These are phyloP conservation scores for Protosalanx chinensis DNA, from an alignment of 2,797 vertebrate genomes.

Conservation along the genomic window DNA sequence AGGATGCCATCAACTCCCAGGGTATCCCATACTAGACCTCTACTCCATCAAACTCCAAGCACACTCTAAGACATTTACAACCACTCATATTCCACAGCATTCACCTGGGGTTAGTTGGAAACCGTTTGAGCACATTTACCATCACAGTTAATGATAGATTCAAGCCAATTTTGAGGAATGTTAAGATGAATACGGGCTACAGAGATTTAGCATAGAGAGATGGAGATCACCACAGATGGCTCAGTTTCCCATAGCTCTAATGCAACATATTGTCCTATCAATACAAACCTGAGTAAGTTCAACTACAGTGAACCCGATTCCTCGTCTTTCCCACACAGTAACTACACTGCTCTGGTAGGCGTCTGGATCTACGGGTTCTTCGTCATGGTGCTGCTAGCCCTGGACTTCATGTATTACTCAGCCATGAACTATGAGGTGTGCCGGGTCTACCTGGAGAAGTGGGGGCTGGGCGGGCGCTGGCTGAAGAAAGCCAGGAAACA, in stretches of 20 bases:
- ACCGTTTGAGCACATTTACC: slow-evolving; percentile 34
- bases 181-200: slow-evolving; percentile 25
- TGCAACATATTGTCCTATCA: slow-evolving; percentile 40
- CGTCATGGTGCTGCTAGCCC: slow-evolving; percentile 87
- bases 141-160: slow-evolving; percentile 36
- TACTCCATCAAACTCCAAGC: slow-evolving; percentile 15
- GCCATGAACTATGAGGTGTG: slow-evolving; percentile 98
- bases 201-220: slow-evolving; percentile 36
- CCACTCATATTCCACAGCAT: slow-evolving; percentile 21
- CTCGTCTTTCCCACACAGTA: slow-evolving; percentile 71
- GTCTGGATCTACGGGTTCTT: slow-evolving; percentile 99
- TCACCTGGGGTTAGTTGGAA: slow-evolving; percentile 26
- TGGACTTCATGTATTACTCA: slow-evolving; percentile 97
- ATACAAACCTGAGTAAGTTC: neutral
- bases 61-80: slow-evolving; percentile 24
- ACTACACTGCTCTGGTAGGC: slow-evolving; percentile 93
- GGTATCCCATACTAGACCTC: slow-evolving; percentile 20
- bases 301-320: neutral
- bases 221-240: slow-evolving; percentile 35
- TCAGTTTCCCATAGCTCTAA: slow-evolving; percentile 5
- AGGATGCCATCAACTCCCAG: slow-evolving; percentile 19
- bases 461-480: slow-evolving; percentile 93
- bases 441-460: slow-evolving; percentile 91
- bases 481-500: slow-evolving; percentile 85
- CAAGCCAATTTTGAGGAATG: slow-evolving; percentile 31